Evolutionary conservation across 2,797 vertebrate genomes (phyloP).

Genomic region (Prunella strophiata): DNA sequence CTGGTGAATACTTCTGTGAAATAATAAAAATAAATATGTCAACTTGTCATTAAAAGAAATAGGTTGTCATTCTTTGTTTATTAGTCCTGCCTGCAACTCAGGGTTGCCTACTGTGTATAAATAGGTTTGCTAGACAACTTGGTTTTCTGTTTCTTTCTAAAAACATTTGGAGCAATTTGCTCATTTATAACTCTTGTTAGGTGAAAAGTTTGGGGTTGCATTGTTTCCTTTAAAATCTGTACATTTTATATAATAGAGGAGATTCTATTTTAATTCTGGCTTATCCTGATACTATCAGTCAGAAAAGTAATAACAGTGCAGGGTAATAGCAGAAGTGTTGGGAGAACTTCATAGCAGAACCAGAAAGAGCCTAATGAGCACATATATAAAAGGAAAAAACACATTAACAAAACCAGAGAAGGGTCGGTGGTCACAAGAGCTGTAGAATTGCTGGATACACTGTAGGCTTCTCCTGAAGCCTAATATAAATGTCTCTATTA

Average conservation of each 20-base stretch:
- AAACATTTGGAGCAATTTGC: neutral
- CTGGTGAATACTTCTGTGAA: constrained; percentile 53
- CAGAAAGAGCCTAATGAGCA: neutral
- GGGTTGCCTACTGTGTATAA: constrained; percentile 72
- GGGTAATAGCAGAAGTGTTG: neutral
- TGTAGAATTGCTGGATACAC: constrained; percentile 35
- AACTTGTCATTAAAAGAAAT: constrained; percentile 73
- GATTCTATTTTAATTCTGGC: neutral
- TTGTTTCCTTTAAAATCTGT: neutral
- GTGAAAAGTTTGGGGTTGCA: neutral
- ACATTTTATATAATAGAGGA: neutral
- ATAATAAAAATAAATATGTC: constrained; percentile 75
- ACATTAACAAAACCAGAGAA: constrained; percentile 1
- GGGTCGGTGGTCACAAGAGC: neutral
- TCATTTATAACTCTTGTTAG: constrained; percentile 53
- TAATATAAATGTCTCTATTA: constrained; percentile 68
- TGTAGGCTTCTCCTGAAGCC: constrained; percentile 38
- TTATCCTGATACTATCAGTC: neutral
- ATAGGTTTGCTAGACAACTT: constrained; percentile 69
- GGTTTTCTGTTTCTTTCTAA: constrained; percentile 31
- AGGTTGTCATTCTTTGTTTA: constrained; percentile 56
- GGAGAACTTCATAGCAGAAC: neutral
- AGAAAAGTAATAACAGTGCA: neutral
- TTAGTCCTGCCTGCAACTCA: constrained; percentile 58
- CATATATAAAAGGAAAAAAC: neutral